Evolutionary conservation across 23 tunicate species (phyloP), one percentile per base, ranked within the genome.

Genomic region (Trididemnum nubilum): DNA sequence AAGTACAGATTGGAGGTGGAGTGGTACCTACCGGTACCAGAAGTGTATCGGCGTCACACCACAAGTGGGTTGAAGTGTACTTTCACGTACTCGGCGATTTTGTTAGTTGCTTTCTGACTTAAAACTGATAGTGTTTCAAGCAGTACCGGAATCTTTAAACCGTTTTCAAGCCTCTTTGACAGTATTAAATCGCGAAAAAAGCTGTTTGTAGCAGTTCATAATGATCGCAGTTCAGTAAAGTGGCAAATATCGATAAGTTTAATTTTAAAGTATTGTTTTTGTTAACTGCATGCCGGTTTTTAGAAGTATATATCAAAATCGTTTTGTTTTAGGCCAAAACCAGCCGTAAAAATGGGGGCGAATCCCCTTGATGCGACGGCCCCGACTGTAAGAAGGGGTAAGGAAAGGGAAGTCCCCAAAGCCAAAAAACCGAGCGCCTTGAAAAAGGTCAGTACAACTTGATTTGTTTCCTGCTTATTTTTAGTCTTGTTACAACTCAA

Each of bases 351-450:
- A 15, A 34, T 38, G 37, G 74, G 37, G 38, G 15, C 72, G 79
- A 92, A 92, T 78, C 81, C 84, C 5, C 85, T 96, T 35, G 99
- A 96, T 36, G 30, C 90, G 15, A 65, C 91, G 0, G 89, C 89
- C 21, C 96, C 93, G 1, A 12, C 81, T 58, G 76, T 63, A 28
- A 87, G 85, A 52, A 83, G 88, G 28, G 99, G 99, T 0, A 91
- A 91, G 37, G 91, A 91, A 37, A 83, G 97, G 57, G 99, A 91
- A 71, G 75, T 25, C 12, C 97, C 99, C 29, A 96, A 91, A 82
- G 52, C 37, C 4, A 96, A 96, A 65, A 96, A 96, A 77, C 99
- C 99, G 22, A 96, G 97, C 54, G 91, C 99, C 21, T 38, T 96
- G 34, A 96, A 96, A 82, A 91, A 93, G 89, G 98, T 92, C 21